Evolutionary conservation across 2,113 vertebrate species (phyloP).

Genomic region (Menura novaehollandiae): DNA sequence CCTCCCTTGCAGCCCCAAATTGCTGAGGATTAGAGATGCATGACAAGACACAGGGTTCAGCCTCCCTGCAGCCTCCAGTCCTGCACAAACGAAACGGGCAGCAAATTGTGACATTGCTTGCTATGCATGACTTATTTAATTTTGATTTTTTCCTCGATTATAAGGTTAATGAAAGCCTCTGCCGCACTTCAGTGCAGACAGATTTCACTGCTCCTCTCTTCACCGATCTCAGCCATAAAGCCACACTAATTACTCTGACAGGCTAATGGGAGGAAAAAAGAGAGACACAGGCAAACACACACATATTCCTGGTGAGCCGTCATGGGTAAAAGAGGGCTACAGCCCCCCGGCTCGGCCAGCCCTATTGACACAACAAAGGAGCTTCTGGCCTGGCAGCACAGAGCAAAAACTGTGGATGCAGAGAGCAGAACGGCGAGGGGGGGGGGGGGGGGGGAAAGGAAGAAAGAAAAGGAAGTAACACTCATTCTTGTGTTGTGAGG

Average conservation of each 20-base stretch:
- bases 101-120: neutral
- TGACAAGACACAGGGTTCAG: neutral
- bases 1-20: neutral
- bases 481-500: neutral
- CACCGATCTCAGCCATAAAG: neutral
- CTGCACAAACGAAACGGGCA: neutral
- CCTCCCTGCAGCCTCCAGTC: neutral
- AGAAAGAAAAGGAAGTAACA: conserved; percentile 33
- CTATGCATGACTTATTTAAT: neutral
- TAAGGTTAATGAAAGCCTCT: conserved; percentile 9
- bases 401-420: neutral
- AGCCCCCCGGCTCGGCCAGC: neutral
- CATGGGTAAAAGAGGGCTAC: neutral
- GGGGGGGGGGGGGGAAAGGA: neutral
- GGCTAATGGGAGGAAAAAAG: neutral
- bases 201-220: neutral
- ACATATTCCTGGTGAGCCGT: neutral
- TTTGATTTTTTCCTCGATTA: neutral
- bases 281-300: neutral
- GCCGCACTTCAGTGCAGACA: neutral
- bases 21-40: neutral
- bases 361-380: conserved; percentile 12
- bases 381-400: neutral
- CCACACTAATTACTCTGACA: conserved; percentile 6
- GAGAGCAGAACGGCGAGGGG: neutral